These are phyloP conservation scores for Oxygymnocypris stewartii DNA, from an alignment of 2,113 vertebrate genomes.

Conservation along the genomic window DNA sequence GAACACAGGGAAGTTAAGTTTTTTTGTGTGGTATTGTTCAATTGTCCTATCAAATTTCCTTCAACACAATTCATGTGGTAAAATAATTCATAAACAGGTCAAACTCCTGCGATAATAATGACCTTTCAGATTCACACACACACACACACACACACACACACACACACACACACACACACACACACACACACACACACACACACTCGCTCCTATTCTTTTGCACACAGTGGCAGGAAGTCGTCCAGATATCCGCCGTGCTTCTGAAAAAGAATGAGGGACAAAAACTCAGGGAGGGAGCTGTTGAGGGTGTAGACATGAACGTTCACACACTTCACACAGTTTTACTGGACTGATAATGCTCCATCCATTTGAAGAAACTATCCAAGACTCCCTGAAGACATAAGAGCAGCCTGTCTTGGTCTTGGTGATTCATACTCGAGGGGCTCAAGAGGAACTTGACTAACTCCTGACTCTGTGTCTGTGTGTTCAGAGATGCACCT, in stretches of 20 bases:
- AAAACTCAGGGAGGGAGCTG: constrained; percentile 54
- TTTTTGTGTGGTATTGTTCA: constrained; percentile 33
- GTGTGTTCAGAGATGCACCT: constrained; percentile 53
- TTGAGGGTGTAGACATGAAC: constrained; percentile 49
- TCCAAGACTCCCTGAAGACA: constrained; percentile 15
- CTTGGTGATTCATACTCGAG: neutral
- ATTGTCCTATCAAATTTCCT: constrained; percentile 44
- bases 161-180: constrained; percentile 5
- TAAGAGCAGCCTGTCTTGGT: neutral
- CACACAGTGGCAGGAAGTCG: constrained; percentile 81
- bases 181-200: constrained; percentile 10
- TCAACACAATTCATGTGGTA: constrained; percentile 34
- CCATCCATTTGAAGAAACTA: constrained; percentile 5
- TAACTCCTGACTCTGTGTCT: neutral
- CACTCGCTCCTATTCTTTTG: constrained; percentile 70
- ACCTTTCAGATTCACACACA: constrained; percentile 36
- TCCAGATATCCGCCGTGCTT: constrained; percentile 77
- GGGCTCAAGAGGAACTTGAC: neutral
- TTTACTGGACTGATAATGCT: neutral
- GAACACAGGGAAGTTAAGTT: constrained; percentile 3
- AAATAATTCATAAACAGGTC: constrained; percentile 31
- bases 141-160: constrained; percentile 35
- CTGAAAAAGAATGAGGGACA: constrained; percentile 66
- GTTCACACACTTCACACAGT: constrained; percentile 48
- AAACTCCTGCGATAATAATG: constrained; percentile 28